Base-by-base conservation (phyloP, 2,113 vertebrate genomes). In the Centropus unirufus region DNA sequence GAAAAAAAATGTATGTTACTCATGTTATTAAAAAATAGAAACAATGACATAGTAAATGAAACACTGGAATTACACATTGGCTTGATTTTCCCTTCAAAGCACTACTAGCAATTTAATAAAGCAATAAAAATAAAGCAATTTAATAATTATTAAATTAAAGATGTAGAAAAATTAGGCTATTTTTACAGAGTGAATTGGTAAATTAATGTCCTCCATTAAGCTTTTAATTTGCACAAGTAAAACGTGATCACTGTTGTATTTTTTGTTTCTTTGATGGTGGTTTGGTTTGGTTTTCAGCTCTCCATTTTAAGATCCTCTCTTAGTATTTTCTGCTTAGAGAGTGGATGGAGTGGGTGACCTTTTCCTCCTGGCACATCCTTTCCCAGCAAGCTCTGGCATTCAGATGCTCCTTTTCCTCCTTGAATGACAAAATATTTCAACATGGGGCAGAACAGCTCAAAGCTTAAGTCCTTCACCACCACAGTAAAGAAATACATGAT, bases 1-100 rank as follows among this genome's bases (percentile, higher is more conserved):
- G 89, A 94, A 96, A 96, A 81, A 81, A 93, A 96, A 84, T 95
- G 57, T 89, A 82, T 89, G 86, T 92, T 96, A 90, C 88, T 94
- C 51, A 83, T 51, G 74, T 96, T 97, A 93, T 90, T 96, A 96
- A 97, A 88, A 98, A 97, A 94, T 82, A 95, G 92, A 93, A 97
- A 93, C 81, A 86, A 72, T 5, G 42, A 64, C 74, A 64, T 54
- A 94, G 76, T 91, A 91, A 97, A 97, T 95, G 95, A 96, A 96
- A 90, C 59, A 81, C 40, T 86, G 90, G 82, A 88, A 66, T 92
- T 91, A 66, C n/a, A 82, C 52, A 47, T 74, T 95, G 88, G 68
- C 62, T 86, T 93, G 62, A 87, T 58, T 51, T 95, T 95, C 78
- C 70, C 22, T 96, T 97, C 92, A 95, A 96, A 94, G 59, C 73